Conservation (phyloP, 2,113 vertebrate species). For the Rattus rattus region DNA sequence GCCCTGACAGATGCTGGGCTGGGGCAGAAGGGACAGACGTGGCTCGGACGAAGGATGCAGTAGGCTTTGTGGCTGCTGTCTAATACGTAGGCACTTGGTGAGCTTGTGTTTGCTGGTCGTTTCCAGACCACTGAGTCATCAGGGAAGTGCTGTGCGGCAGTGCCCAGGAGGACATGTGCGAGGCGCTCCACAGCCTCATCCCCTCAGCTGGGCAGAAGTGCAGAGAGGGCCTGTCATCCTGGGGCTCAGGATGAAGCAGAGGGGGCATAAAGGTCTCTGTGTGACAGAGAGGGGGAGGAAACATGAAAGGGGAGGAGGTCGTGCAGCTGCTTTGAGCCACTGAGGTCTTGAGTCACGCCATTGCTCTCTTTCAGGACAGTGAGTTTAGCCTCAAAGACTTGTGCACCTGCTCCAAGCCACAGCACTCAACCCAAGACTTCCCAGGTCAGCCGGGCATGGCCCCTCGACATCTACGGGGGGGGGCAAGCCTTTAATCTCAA, state of each 20-base stretch:
- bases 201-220: not conserved
- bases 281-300: not conserved
- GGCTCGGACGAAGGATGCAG: fast-evolving
- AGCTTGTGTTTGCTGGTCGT: not conserved
- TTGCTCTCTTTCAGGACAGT: not conserved
- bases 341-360: not conserved
- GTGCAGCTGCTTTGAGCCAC: fast-evolving
- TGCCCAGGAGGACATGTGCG: not conserved
- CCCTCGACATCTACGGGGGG: not conserved
- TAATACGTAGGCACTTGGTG: fast-evolving
- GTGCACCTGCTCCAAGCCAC: not conserved
- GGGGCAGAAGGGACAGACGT: fast-evolving
- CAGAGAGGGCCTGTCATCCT: fast-evolving
- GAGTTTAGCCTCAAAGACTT: not conserved
- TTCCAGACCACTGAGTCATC: not conserved
- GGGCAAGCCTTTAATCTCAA: too few species aligned
- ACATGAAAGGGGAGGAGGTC: too few species aligned
- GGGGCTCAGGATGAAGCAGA: not conserved
- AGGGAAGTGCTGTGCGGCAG: not conserved
- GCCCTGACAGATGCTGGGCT: not conserved
- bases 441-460: not conserved
- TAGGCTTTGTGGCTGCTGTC: fast-evolving
- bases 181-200: fast-evolving
- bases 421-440: not conserved
- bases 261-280: fast-evolving